These are phyloP conservation scores for Acronicta leporina DNA, from an alignment of 2,888 invertebrate genomes.

Conservation along the genomic window DNA sequence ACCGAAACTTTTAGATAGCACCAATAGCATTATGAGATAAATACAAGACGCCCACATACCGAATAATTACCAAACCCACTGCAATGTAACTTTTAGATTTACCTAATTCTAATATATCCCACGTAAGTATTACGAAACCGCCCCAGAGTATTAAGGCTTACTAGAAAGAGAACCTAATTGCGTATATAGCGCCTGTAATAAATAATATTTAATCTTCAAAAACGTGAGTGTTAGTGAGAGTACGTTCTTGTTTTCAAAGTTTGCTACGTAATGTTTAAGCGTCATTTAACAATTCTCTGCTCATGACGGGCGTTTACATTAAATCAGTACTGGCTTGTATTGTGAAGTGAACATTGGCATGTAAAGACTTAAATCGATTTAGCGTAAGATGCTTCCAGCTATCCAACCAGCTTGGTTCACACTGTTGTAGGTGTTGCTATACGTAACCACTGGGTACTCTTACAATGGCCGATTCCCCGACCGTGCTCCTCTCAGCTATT, in stretches of 20 bases:
- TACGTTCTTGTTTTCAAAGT: constrained; percentile 7
- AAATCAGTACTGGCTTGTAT: constrained; percentile 9
- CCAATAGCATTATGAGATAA: constrained; percentile 6
- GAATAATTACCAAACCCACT: too few relatives aligned
- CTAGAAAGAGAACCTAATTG: constrained; percentile 11
- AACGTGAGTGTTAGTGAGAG: constrained; percentile 16
- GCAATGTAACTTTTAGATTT: too few relatives aligned
- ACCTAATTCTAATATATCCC: constrained; percentile 38
- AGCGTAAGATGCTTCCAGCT: constrained; percentile 17
- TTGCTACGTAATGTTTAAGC: background rate
- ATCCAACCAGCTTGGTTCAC: background rate
- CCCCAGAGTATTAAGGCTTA: constrained; percentile 15
- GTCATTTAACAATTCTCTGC: constrained; percentile 10
- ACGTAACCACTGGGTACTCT: constrained; percentile 5
- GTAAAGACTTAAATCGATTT: constrained; percentile 1
- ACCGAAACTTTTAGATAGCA: constrained; percentile 15
- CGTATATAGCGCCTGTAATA: constrained; percentile 24
- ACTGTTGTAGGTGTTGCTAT: constrained; percentile 1
- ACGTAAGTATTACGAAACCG: constrained; percentile 13
- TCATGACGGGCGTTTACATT: constrained; percentile 9
- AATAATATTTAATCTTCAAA: constrained; percentile 29
- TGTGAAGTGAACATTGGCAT: constrained; percentile 6
- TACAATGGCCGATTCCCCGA: constrained; percentile 6
- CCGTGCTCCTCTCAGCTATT: constrained; percentile 9
- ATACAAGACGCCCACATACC: constrained; percentile 1